These are phyloP conservation scores for Argyresthia goedartella DNA, from an alignment of 2,888 invertebrate genomes.

Conservation along the genomic window DNA sequence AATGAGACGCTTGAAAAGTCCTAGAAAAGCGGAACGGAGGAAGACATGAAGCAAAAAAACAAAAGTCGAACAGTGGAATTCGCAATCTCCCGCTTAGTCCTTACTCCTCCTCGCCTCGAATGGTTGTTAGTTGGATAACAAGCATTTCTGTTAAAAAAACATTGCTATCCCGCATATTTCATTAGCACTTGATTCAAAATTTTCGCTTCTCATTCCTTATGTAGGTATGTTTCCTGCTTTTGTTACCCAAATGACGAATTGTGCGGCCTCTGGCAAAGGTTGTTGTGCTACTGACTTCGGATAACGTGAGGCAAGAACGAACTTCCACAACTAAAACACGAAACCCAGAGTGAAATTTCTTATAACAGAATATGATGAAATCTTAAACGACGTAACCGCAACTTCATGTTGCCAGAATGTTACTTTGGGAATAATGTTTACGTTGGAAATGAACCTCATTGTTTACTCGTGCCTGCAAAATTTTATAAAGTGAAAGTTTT, in stretches of 20 bases:
- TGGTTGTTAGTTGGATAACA: conserved; percentile 18
- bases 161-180: conserved; percentile 16
- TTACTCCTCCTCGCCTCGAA: conserved; percentile 5
- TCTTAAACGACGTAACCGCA: not conserved
- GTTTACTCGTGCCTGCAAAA: not conserved
- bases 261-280: too few relatives aligned
- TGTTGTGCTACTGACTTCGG: too few relatives aligned
- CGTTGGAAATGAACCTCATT: conserved; percentile 1
- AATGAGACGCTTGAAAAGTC: not conserved
- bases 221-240: too few relatives aligned
- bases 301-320: too few relatives aligned
- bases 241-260: too few relatives aligned
- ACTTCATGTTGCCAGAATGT: not conserved
- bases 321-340: too few relatives aligned
- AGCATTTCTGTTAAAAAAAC: conserved; percentile 18
- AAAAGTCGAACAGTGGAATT: conserved; percentile 27
- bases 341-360: not conserved
- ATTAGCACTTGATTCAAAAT: too few relatives aligned
- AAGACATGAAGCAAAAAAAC: conserved; percentile 21
- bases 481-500: not conserved
- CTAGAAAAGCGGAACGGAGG: conserved; percentile 8
- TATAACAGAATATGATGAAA: not conserved
- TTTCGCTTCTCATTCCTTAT: too few relatives aligned
- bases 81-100: conserved; percentile 19
- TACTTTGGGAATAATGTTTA: conserved; percentile 1